Evolutionary conservation across 2,797 vertebrate species (phyloP).

Genomic region (Aulostomus chinensis): DNA sequence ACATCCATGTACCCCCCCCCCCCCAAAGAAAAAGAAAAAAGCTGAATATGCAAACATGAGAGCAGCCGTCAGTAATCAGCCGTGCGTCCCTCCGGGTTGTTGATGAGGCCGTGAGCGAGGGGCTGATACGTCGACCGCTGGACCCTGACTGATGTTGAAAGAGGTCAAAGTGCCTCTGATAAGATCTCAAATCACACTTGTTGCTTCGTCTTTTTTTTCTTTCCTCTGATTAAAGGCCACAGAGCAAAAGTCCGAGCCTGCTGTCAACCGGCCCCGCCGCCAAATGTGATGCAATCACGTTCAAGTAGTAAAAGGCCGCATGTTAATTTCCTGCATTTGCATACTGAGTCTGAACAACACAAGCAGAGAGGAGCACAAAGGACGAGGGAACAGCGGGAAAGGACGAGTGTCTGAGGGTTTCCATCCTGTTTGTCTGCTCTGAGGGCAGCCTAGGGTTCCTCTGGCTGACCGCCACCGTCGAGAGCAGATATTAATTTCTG

Average conservation of each 20-base stretch:
- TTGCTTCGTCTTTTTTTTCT: slow-evolving; percentile 4
- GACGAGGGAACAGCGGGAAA: background rate
- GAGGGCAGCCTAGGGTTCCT: slow-evolving; percentile 24
- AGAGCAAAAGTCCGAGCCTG: slow-evolving; percentile 42
- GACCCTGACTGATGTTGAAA: slow-evolving; percentile 20
- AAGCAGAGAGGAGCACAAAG: background rate
- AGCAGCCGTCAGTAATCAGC: slow-evolving; percentile 1
- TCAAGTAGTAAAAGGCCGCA: no score
- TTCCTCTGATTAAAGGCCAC: slow-evolving; percentile 19
- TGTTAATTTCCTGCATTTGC: no score
- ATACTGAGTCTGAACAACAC: no score
- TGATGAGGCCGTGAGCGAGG: background rate
- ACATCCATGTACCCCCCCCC: no score
- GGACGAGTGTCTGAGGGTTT: background rate
- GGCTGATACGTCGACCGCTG: background rate
- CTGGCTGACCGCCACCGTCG: slow-evolving; percentile 4
- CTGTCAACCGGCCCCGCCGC: slow-evolving; percentile 44
- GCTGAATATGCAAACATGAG: no score
- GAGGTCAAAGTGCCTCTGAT: slow-evolving; percentile 60
- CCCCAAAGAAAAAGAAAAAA: no score
- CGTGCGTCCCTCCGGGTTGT: background rate
- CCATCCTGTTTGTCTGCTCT: slow-evolving; percentile 2
- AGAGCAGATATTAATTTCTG: slow-evolving; percentile 27
- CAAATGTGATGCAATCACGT: no score
- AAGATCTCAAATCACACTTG: slow-evolving; percentile 36